Percentiles rank a stretch among this genome's conserved stretches.
Conservation (phyloP, 2,797 vertebrate genomes). For the Simalia tracyae region DNA sequence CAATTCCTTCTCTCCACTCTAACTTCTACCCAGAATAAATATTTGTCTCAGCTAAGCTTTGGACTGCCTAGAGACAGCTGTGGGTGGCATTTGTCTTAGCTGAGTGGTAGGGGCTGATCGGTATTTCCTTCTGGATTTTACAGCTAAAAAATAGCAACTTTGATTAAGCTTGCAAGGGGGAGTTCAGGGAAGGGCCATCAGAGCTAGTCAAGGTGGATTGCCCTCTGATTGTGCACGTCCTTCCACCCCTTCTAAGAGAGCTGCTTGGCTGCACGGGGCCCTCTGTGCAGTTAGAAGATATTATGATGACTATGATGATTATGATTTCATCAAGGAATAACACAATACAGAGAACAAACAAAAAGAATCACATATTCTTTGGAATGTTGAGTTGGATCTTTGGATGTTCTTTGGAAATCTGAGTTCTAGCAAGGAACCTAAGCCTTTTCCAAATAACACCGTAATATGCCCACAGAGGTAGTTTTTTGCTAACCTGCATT, state of each 20-base stretch:
- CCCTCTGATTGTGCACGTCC: background rate
- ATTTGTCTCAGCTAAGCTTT: background rate
- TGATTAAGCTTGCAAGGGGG: background rate
- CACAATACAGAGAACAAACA: background rate
- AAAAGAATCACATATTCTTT: background rate
- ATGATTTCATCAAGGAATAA: background rate
- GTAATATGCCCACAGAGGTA: background rate
- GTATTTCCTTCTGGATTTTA: background rate
- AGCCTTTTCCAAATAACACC: background rate
- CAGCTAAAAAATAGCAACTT: background rate
- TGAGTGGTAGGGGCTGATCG: background rate
- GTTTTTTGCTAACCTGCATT: background rate
- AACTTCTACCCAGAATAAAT: background rate
- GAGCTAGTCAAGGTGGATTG: background rate
- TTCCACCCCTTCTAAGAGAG: background rate
- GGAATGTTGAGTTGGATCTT: too few relatives aligned
- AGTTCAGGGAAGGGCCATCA: background rate
- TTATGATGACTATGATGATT: too few relatives aligned
- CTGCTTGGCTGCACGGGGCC: background rate
- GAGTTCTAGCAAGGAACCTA: background rate
- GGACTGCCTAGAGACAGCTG: background rate
- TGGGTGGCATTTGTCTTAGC: background rate
- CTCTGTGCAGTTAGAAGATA: background rate
- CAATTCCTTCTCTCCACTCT: background rate
- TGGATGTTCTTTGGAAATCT: background rate